Evolutionary conservation across 2,113 vertebrate species (phyloP).

Genomic region (Callorhinus ursinus): DNA sequence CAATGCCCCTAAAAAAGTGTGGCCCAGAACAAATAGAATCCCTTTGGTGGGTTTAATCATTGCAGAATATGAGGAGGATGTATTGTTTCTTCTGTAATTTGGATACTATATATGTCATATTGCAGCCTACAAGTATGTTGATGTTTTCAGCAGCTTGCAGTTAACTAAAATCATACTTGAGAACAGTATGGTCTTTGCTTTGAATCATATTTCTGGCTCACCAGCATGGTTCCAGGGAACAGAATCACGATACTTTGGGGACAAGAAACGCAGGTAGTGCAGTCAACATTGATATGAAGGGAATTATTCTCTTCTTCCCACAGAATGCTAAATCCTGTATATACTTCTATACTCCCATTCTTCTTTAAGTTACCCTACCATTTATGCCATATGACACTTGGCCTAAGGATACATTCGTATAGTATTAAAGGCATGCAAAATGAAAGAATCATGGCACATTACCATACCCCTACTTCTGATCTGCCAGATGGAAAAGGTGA

Average conservation of each 20-base stretch:
- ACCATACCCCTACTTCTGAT: background rate
- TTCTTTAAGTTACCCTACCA: background rate
- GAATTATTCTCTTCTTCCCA: background rate
- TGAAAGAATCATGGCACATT: background rate
- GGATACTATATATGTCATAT: background rate
- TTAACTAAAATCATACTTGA: background rate
- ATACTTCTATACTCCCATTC: background rate
- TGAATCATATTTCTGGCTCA: background rate
- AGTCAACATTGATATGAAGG: background rate
- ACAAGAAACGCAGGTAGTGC: background rate
- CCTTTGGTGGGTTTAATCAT: background rate
- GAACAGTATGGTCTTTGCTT: background rate
- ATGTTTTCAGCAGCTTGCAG: background rate
- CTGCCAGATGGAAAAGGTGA: background rate
- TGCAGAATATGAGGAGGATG: background rate
- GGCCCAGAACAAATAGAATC: background rate
- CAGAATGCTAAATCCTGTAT: background rate
- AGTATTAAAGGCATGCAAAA: background rate
- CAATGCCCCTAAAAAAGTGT: background rate
- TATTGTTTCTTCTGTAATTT: background rate
- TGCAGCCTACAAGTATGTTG: background rate
- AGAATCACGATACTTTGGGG: background rate
- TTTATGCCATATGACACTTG: background rate
- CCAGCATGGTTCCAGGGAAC: background rate
- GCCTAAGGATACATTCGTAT: background rate